Evolutionary conservation across 2,797 vertebrate genomes (phyloP), one percentile per base, ranked within the genome.

Genomic region (Falco berigora): DNA sequence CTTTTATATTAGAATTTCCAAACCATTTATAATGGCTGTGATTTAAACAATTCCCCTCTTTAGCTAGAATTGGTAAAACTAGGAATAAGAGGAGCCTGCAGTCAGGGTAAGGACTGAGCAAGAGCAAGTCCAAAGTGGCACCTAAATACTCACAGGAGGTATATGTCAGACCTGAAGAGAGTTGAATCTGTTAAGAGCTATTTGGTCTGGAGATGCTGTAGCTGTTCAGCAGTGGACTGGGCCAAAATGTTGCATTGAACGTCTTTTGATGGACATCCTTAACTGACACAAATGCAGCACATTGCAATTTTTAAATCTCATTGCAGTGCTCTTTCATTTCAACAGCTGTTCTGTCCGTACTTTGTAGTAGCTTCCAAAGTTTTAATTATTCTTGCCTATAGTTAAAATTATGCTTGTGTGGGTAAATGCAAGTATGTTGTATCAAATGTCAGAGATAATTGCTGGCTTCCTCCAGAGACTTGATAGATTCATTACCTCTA

Each of bases 371-470:
- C 77, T 94, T 94, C 1, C 0, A 71, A 95, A 96, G 66, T 94
- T 96, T 95, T 82, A 94, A 79, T 95, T 90, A 90, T 95, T 93
- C 86, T 89, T 81, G 52, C 52, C 83, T 27, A 58, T 42, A 90
- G 83, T 93, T 94, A 90, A 93, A 95, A 79, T 93, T 90, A 59
- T 62, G 40, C 82, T 86, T 95, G 44, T 82, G 77, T 77, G 90
- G 52, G 44, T 95, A 95, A 95, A 94, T 71, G 71, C 68, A 92
- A 96, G 95, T 76, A 49, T 93, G 86, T 95, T 95, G 80, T 92
- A 88, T 93, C 79, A 93, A 78, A 74, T 79, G 88, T 93, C 92
- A 96, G 52, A 88, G 79, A 94, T 92, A 96, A 96, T 97, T 96
- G 91, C 76, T 88, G 82, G 14, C 71, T 96, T 87, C 73, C 91